Base-by-base conservation (phyloP, 2,888 invertebrate genomes). In the Heliconius cydno region DNA sequence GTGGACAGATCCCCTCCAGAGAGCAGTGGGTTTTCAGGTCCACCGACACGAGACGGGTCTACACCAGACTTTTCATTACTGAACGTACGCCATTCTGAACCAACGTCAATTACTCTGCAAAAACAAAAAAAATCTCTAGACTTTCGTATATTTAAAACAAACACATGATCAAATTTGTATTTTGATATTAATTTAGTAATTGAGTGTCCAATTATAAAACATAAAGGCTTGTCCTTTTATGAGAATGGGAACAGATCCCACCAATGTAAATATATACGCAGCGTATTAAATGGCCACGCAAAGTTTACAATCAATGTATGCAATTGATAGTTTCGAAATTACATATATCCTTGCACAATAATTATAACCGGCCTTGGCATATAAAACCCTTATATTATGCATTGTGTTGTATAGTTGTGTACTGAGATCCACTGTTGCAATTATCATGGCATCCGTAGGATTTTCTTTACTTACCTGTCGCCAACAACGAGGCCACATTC, bases 401-500 rank as follows among this genome's bases (percentile, higher is more conserved):
- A 74, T 38, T 78, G 76, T 76, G 60, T 60, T 73, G 13, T 60
- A 15, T 73, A 73, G 38, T 38, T 73, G 13, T 60, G 38, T 73
- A 73, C 60, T 72, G 70, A 30, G 74, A 76, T 76, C 65, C 75
- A 79, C 79, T 70, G 70, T 76, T 66, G 71, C 79, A 79, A 66
- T 19, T 41, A 79, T 66, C 67, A 65, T 60, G 52, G 68, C 70
- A 78, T 30, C 72, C 72, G 41, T 9, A 80, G 71, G 60, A 41
- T 22, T 67, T 76, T 65, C n/a, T 71, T 67, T n/a, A 63, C 88
- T 90, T 95, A 98, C 98, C 98, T 97, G 95, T 99, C 99, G 22
- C 99, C 99, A 38, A 99, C 99, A 75, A 99, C 99, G 80, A 99
- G 96, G n/a, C 99, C 99, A 95, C 99, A 99, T 95, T 99, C 99